These are phyloP conservation scores for Acrocephalus scirpaceus DNA, from an alignment of 2,797 vertebrate genomes.

Conservation along the genomic window DNA sequence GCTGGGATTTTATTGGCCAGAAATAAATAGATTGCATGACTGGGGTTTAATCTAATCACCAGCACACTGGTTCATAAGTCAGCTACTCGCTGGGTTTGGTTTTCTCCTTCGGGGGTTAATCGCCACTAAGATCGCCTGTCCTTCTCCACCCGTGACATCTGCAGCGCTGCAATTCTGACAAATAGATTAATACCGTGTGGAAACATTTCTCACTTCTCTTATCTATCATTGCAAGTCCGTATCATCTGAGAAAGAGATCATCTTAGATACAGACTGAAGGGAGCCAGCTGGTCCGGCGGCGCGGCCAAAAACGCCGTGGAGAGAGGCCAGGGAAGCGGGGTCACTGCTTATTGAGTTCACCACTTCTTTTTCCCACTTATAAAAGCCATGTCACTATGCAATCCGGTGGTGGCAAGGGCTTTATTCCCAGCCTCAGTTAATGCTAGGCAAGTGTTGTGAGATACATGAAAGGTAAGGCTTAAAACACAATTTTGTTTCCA, in stretches of 20 bases:
- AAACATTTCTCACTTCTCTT: constrained; percentile 52
- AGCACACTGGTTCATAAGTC: background rate
- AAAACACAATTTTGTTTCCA: background rate
- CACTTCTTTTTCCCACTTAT: background rate
- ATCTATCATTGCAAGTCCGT: background rate
- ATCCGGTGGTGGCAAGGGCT: background rate
- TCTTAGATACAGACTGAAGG: constrained; percentile 31
- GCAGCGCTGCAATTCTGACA: constrained; percentile 19
- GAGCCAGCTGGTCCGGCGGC: constrained; percentile 23
- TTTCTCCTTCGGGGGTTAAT: constrained; percentile 26
- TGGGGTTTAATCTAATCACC: constrained; percentile 11
- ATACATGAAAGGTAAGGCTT: background rate
- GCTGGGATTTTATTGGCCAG: background rate
- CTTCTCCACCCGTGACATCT: constrained; percentile 1
- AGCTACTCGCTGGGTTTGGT: constrained; percentile 22
- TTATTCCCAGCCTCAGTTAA: background rate
- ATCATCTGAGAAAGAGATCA: constrained; percentile 56
- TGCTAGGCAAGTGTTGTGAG: background rate
- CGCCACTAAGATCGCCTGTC: background rate
- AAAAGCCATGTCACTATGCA: background rate
- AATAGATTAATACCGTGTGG: constrained; percentile 5
- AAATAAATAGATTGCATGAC: constrained; percentile 37
- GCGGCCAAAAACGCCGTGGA: constrained; percentile 16
- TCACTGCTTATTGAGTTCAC: background rate
- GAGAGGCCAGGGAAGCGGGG: background rate